These are phyloP conservation scores for Patiria miniata DNA, from an alignment of 35 echinoderm and acorn worm species.

Conservation along the genomic window DNA sequence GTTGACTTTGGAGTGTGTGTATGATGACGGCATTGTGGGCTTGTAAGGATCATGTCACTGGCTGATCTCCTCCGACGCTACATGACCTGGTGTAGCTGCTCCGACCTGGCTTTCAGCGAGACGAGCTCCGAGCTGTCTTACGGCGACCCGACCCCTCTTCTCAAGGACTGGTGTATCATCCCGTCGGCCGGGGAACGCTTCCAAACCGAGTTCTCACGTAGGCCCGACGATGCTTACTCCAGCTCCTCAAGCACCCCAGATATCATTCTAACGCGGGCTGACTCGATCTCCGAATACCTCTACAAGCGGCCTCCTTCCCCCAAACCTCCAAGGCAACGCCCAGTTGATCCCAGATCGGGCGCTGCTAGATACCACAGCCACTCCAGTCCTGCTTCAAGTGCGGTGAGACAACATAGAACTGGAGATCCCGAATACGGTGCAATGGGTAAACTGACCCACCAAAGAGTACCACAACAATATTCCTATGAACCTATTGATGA, in stretches of 20 bases:
- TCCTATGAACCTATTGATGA: too few relatives aligned
- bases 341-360: too few relatives aligned
- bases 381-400: too few relatives aligned
- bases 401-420: too few relatives aligned
- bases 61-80: background rate
- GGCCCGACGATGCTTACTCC: background rate
- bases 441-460: too few relatives aligned
- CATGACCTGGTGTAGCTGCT: background rate
- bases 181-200: background rate
- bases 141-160: background rate
- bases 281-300: background rate
- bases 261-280: background rate
- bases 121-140: conserved; percentile 2
- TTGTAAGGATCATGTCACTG: background rate
- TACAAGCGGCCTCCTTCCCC: background rate
- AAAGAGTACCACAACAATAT: too few relatives aligned
- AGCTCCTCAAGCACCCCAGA: background rate
- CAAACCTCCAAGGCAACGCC: too few relatives aligned
- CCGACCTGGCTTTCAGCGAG: background rate
- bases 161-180: background rate
- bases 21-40: too few relatives aligned
- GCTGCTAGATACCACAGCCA: too few relatives aligned
- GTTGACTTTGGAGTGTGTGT: too few relatives aligned
- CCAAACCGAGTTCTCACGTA: background rate
- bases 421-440: too few relatives aligned